Evolutionary conservation across 1,140 invertebrate genomes (phyloP), one percentile per base, ranked within the genome.

Genomic region (Sminthurinus signatus): DNA sequence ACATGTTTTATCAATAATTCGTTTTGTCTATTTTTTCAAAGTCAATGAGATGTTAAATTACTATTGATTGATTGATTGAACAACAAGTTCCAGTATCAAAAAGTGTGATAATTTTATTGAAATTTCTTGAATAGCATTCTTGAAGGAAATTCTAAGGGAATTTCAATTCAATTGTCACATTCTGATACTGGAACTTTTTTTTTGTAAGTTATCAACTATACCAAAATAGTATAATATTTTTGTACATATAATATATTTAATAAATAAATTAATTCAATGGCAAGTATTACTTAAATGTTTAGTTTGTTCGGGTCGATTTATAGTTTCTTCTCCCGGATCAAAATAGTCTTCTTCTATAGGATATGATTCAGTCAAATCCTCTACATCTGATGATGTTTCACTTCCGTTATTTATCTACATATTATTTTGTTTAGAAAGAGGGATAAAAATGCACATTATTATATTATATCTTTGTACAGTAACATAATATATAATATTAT

Each of bases 291-390:
- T 71, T 39, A 71, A 39, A 60, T 65, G 60, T 51, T 62, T 50
- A 10, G 54, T 42, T 28, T 65, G 58, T 48, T 64, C 60, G n/a
- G n/a, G 50, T 44, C 42, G 52, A 31, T 25, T 66, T 25, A 48
- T 42, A 14, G 23, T 36, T 27, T 59, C 58, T 25, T 71, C 66
- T 42, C 58, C 36, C 4, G 10, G 63, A 52, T 51, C 58, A 51
- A 62, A 64, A 42, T 52, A 71, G 48, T 71, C 69, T 31, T 71
- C 66, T 23, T 68, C 66, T 25, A 65, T 23, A 8, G 64, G 66
- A 52, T 66, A 71, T 15, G 66, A 66, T 46, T 68, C 69, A 25
- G 69, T 71, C 21, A 71, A 60, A 60, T 71, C 69, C 66, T 71
- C 69, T 4, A 71, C 69, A 46, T 71, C 69, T 21, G 69, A 68